Conservation (phyloP, 2,113 vertebrate genomes). For the Arvicanthis niloticus region DNA sequence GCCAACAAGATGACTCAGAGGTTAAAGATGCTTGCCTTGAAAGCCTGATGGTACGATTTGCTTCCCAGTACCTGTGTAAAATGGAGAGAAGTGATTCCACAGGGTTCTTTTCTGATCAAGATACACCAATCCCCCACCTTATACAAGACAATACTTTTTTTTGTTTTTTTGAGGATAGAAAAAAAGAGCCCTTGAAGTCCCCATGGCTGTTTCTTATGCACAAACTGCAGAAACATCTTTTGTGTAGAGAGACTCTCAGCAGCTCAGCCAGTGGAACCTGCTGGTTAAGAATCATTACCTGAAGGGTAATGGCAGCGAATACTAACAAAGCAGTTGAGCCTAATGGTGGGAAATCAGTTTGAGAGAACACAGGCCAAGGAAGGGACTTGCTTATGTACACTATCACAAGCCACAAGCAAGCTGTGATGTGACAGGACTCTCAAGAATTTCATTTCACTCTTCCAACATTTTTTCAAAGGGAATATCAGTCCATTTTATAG, state of each 20-base stretch:
- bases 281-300: too few species aligned
- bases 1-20: too few species aligned
- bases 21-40: not conserved
- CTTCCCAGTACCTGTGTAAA: not conserved
- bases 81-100: not conserved
- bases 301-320: not conserved
- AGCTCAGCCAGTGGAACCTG: not conserved
- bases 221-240: not conserved
- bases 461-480: not conserved
- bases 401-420: not conserved
- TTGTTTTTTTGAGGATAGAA: not conserved
- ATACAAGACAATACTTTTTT: not conserved
- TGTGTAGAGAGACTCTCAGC: not conserved
- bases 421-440: rapidly evolving
- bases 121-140: too few species aligned
- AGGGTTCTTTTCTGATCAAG: not conserved
- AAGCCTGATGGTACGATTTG: too few species aligned
- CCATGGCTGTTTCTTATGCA: not conserved
- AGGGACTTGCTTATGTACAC: not conserved
- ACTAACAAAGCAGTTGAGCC: too few species aligned
- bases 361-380: not conserved
- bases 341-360: not conserved
- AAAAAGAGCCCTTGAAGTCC: not conserved
- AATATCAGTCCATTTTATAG: not conserved
- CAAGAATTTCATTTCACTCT: not conserved